Evolutionary conservation across 2,797 vertebrate species (phyloP), one percentile per base, ranked within the genome.

Genomic region (Enteromius argenteus): DNA sequence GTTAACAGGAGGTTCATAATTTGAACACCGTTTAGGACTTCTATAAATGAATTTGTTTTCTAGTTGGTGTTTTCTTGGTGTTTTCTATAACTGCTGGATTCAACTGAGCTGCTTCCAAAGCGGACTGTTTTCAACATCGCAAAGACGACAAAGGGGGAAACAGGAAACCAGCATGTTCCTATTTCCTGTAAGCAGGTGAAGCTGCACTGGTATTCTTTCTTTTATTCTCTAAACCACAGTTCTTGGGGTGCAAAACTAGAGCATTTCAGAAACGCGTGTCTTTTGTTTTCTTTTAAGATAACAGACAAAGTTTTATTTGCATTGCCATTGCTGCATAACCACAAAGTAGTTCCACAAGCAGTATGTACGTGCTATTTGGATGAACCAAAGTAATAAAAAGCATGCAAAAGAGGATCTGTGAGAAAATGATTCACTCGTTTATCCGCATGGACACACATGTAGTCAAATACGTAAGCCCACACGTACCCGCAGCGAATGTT

Each of bases 91-190:
- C 23, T 68, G 35, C 39, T 66, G 71, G 71, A 46, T 74, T 74
- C 23, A 79, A 32, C 68, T 79, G 37, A 88, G 84, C 35, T 44
- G 62, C 89, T 80, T 89, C 82, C 86, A 87, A 74, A 72, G 85
- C 67, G 23, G 81, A 79, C 44, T 80, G 84, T 81, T 91, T 88
- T 90, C 84, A 87, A 90, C 87, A 90, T 15, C 19, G 67, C 21
- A 86, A 85, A 86, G 84, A 83, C 77, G 79, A 49, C 19, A 51
- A 80, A 80, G 76, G 80, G 81, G 92, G 88, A 86, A 90, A 94
- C 92, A 94, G 93, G 92, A 95, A 94, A 94, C 87, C 86, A 90
- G 88, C 91, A 91, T 86, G 91, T 93, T 91, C 93, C 92, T 94
- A 91, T 93, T 95, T 94, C 94, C 94, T 94, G 93, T 93, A 56